Evolutionary conservation across 1,140 invertebrate species (phyloP), one percentile per base, ranked within the genome.

Genomic region (Atopsyche davidsoni): DNA sequence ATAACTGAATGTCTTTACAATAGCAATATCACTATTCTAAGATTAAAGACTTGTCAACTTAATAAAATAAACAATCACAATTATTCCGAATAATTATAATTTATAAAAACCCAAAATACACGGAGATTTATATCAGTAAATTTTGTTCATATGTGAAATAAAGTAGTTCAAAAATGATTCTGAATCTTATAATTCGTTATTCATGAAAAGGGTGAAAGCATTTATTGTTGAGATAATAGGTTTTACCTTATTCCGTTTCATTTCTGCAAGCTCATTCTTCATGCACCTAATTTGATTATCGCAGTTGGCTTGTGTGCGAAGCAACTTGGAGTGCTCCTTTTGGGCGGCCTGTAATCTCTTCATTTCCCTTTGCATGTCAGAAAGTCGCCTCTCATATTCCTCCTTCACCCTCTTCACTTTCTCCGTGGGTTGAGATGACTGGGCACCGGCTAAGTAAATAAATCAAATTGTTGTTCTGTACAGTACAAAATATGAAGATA

Each of bases 361-460:
- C 60, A 98, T 68, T 68, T 98, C 94, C 23, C 79, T 80, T 61
- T 94, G 86, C 82, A 99, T 86, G 13, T 80, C 76, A 14, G 72
- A 72, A 7, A 98, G 68, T 64, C 90, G 91, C 41, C 82, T 81
- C 62, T 97, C 92, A 72, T 96, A 98, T 53, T 97, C 89, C 23
- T 91, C 85, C 57, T 85, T 85, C 9, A 97, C 78, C 62, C 89
- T 89, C 58, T 90, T 88, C 3, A 87, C 77, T 66, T 88, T 89
- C 38, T 92, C 89, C 3, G 77, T 80, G 2, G 81, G 79, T 19
- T 79, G 75, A 1, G 69, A 65, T 24, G 66, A 58, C 53, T 72
- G 69, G 0, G 64, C 57, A 1, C 68, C 71, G 71, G 48, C 11
- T 32, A 44, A 34, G 16, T 4, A 21, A 6, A 28, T 38, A 9